Evolutionary conservation across 1,140 invertebrate species (phyloP).

Genomic region (Sitodiplosis mosellana): DNA sequence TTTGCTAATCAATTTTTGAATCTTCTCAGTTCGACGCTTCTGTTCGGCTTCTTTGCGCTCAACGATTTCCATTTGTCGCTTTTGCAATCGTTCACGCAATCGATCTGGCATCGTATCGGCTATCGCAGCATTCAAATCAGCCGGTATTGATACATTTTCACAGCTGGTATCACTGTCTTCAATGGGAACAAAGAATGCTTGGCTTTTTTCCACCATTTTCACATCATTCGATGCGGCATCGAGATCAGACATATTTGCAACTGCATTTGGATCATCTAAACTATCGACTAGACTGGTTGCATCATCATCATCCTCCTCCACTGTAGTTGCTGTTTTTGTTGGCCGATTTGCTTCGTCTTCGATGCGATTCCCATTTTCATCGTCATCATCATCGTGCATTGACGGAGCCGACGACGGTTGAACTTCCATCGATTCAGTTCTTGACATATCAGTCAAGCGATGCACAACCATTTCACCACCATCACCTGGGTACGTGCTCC

Average conservation of each 20-base stretch:
- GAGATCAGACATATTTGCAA: not conserved
- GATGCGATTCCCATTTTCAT: slow-evolving; percentile 1
- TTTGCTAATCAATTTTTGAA: not conserved
- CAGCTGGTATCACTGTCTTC: not conserved
- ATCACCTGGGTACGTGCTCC: not conserved
- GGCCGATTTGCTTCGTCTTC: too few species aligned
- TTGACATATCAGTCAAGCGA: not conserved
- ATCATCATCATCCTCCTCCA: not conserved
- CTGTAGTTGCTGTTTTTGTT: too few species aligned
- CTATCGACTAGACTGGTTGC: slow-evolving; percentile 3
- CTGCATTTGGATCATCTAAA: slow-evolving; percentile 2
- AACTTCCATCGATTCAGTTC: slow-evolving; percentile 3
- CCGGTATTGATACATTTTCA: too few species aligned
- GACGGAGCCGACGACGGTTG: slow-evolving; percentile 2
- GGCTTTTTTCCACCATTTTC: not conserved
- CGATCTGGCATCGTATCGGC: slow-evolving; percentile 2
- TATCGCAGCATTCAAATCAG: slow-evolving; percentile 1
- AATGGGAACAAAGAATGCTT: slow-evolving; percentile 5
- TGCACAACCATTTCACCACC: not conserved
- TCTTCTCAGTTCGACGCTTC: not conserved
- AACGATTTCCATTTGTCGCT: not conserved
- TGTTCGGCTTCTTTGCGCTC: not conserved
- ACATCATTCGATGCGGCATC: too few species aligned
- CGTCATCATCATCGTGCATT: not conserved
- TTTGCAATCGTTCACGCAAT: not conserved